phyloP scores from a whole-genome alignment of 2,113 vertebrate genomes.

The Dermatemys mawii region DNA sequence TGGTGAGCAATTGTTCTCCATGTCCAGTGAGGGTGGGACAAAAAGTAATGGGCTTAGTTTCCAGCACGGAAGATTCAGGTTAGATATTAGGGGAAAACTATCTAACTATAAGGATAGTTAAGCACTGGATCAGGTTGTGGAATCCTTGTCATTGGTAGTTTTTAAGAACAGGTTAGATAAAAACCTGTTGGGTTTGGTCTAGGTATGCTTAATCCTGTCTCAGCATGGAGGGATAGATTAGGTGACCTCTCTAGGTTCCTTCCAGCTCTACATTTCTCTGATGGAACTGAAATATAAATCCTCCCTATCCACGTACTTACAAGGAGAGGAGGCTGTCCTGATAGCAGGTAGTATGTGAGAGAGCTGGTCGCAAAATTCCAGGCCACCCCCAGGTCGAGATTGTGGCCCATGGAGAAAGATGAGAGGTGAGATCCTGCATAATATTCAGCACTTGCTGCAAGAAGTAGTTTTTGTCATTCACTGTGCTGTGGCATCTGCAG shows the following conservation, averaged over 20 bases:
- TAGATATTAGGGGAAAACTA: too few relatives aligned
- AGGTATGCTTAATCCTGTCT: background rate
- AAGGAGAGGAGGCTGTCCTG: background rate
- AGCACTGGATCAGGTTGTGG: background rate
- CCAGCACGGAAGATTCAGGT: background rate
- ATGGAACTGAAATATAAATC: background rate
- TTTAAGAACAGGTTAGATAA: background rate
- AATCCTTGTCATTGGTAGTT: background rate
- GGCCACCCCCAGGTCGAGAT: background rate
- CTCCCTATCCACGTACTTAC: background rate
- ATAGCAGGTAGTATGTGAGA: background rate
- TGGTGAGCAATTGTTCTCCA: background rate
- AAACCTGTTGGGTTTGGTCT: background rate
- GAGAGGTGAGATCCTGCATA: background rate
- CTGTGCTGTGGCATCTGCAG: background rate
- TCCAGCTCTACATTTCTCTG: background rate
- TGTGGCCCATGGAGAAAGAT: background rate
- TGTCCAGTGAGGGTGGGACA: background rate
- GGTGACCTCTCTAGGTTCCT: background rate
- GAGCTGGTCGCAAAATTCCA: background rate
- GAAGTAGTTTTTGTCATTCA: conserved; percentile 28
- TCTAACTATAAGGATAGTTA: background rate
- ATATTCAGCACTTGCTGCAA: background rate
- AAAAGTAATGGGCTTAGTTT: background rate
- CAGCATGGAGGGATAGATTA: background rate